Evolutionary conservation across 30 jellyfish, hydroid and myxozoan genomes (phyloP).

Genomic region (Aurelia sp.): DNA sequence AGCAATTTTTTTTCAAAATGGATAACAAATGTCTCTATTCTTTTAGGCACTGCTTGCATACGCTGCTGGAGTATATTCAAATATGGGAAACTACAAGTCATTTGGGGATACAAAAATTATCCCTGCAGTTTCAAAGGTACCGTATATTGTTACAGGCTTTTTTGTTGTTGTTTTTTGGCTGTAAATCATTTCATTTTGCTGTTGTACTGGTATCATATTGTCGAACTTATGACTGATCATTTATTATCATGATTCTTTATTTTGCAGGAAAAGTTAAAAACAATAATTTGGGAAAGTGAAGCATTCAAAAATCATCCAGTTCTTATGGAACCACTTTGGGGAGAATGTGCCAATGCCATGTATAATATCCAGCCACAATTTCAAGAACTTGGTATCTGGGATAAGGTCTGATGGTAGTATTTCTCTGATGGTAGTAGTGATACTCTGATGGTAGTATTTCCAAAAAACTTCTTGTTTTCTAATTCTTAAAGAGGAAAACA

Average conservation of each 20-base stretch:
- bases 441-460: neutral
- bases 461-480: too few species aligned
- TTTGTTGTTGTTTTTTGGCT: too few species aligned
- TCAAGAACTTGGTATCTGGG: slow-evolving; percentile 80
- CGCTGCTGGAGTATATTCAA: slow-evolving; percentile 90
- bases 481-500: too few species aligned
- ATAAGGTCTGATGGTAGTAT: slow-evolving; percentile 52
- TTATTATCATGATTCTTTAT: neutral
- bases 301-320: slow-evolving; percentile 74
- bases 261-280: slow-evolving; percentile 38
- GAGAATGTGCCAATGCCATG: slow-evolving; percentile 68
- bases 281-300: slow-evolving; percentile 72
- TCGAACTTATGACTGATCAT: neutral
- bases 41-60: slow-evolving; percentile 86
- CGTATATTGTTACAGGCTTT: too few species aligned
- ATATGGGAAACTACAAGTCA: slow-evolving; percentile 94
- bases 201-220: too few species aligned
- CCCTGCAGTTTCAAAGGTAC: slow-evolving; percentile 87
- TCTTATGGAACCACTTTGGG: slow-evolving; percentile 83
- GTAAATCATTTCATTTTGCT: too few species aligned
- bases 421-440: neutral
- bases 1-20: too few species aligned
- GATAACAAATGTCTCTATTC: too few species aligned
- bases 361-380: slow-evolving; percentile 60
- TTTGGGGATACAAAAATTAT: slow-evolving; percentile 90